Evolutionary conservation across 2,797 vertebrate species (phyloP), one percentile per base, ranked within the genome.

Genomic region (Miichthys miiuy): DNA sequence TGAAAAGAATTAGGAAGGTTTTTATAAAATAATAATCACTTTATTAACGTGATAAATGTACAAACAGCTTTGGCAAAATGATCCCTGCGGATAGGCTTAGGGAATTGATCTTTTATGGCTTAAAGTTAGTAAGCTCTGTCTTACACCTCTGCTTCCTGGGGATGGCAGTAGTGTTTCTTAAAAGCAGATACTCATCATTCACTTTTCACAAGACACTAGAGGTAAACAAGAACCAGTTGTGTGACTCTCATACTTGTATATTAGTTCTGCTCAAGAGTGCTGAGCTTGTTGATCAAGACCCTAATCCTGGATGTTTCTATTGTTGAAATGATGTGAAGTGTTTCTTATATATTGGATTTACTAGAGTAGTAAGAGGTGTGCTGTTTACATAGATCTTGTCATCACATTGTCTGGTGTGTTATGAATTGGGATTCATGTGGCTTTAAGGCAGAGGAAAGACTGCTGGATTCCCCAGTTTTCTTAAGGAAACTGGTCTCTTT

Each of bases 151-250:
- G 67, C 34, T 50, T 77, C 73, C 75, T 58, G 55, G 1, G 11
- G 67, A 71, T 64, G 82, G 77, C 68, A 73, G 68, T 48, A 50
- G 27, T 46, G 58, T 56, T 58, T 16, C 51, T 21, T 10, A 11
- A 62, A 73, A 61, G 30, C 56, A 65, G 72, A 23, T 16, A n/a
- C 11, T 54, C 10, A 47, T 42, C 23, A n/a, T 58, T 10, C 2
- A 25, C 38, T 16, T 51, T 48, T 48, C 8, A 46, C 21, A 27
- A 20, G n/a, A 54, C 9, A 62, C 25, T 2, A 42, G 18, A 27
- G 13, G 1, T 38, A 54, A 48, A 60, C 17, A 2, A 66, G 21
- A 38, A 20, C 6, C 3, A 0, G 25, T 10, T n/a, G 20, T 58
- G 6, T 54, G 55, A 41, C 42, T 44, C n/a, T 55, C 1, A 18